Percentiles rank a stretch among this genome's conserved stretches.
Evolutionary conservation across 2,888 invertebrate genomes (phyloP).

Genomic region (Mesoligia furuncula): DNA sequence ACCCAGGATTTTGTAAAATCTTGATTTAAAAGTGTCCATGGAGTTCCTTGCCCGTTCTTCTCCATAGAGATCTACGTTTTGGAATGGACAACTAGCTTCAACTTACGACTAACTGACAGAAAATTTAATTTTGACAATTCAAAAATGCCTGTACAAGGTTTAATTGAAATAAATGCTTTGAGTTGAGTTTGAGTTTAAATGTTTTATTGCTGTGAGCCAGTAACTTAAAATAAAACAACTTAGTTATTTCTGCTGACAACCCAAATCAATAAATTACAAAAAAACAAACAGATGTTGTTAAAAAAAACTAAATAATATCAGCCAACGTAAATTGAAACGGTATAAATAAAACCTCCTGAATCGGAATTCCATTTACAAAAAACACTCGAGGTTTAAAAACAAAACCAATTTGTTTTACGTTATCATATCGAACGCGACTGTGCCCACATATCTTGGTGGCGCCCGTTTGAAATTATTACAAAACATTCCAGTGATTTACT

Average conservation of each 20-base stretch:
- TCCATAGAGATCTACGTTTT: too few relatives aligned
- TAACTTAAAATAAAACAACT: neutral
- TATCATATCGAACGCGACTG: conserved; percentile 54
- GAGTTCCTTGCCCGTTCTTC: too few relatives aligned
- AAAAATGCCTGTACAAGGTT: too few relatives aligned
- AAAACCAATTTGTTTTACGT: conserved; percentile 50
- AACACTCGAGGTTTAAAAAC: conserved; percentile 34
- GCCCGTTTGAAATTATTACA: conserved; percentile 68
- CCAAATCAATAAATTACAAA: conserved; percentile 12
- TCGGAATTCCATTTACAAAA: conserved; percentile 44
- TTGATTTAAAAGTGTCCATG: too few relatives aligned
- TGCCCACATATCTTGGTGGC: conserved; percentile 61
- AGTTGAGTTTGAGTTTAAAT: too few relatives aligned
- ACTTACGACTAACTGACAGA: too few relatives aligned
- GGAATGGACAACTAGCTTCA: too few relatives aligned
- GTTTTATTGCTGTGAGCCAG: neutral
- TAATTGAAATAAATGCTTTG: too few relatives aligned
- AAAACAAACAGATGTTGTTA: neutral
- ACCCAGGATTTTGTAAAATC: too few relatives aligned
- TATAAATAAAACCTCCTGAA: conserved; percentile 35
- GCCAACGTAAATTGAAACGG: conserved; percentile 41
- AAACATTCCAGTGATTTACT: conserved; percentile 70
- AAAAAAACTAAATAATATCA: conserved; percentile 29
- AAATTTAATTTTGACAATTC: too few relatives aligned
- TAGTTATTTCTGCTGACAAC: neutral